Conservation (phyloP, 1,140 invertebrate genomes). For the Pachypeltis micranthus region DNA sequence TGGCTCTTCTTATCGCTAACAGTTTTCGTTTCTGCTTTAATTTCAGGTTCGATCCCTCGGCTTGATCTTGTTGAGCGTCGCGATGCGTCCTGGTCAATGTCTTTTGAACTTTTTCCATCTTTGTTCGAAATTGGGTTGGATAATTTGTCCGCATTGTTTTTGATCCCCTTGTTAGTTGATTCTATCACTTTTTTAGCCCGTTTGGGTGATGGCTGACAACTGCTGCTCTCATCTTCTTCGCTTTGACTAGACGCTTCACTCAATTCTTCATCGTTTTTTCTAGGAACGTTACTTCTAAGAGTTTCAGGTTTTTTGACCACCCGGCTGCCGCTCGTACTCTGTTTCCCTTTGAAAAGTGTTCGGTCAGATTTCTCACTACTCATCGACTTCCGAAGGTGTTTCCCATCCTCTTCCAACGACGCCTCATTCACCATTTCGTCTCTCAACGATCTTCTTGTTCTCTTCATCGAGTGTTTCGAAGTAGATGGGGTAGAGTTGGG, state of each 20-base stretch:
- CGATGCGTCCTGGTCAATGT: too few relatives aligned
- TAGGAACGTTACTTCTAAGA: neutral
- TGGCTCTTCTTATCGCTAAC: too few relatives aligned
- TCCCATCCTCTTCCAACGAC: too few relatives aligned
- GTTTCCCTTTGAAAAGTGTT: neutral
- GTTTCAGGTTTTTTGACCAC: neutral
- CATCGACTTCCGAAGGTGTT: too few relatives aligned
- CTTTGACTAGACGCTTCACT: neutral
- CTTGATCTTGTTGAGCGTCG: conserved; percentile 11
- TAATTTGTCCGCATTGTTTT: too few relatives aligned
- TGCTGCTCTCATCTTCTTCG: neutral
- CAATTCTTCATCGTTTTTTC: neutral
- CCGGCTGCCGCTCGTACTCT: neutral
- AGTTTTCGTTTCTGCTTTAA: too few relatives aligned
- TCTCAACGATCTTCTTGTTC: neutral
- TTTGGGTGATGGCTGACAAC: conserved; percentile 2
- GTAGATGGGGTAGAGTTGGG: neutral
- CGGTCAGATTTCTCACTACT: neutral
- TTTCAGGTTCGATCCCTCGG: conserved; percentile 10
- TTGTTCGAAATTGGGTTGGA: too few relatives aligned
- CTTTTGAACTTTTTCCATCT: too few relatives aligned
- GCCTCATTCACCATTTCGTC: too few relatives aligned
- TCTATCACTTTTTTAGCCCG: neutral
- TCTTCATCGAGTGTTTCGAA: neutral
- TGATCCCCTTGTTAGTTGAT: neutral